Conservation (phyloP, 1,140 invertebrate species). For the Musca vetustissima region DNA sequence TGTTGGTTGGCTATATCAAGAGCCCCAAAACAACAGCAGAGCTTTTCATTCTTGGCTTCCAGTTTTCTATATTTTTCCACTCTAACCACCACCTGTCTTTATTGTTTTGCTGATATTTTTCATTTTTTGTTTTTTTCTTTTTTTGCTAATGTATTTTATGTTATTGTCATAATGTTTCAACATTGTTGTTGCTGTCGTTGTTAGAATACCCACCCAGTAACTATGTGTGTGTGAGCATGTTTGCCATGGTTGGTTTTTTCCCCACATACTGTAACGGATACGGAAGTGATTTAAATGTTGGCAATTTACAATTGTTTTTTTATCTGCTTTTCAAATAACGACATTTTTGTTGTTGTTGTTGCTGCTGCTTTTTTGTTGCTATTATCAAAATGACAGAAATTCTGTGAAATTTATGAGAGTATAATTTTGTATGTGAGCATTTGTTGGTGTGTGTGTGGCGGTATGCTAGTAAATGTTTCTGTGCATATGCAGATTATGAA, state of each 20-base stretch:
- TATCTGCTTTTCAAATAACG: not conserved
- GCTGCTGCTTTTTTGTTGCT: not conserved
- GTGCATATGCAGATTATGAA: slow-evolving; percentile 17
- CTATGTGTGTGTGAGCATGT: no score
- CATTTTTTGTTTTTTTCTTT: no score
- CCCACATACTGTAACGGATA: not conserved
- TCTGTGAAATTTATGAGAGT: slow-evolving; percentile 4
- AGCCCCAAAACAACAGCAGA: no score
- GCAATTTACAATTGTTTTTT: slow-evolving; percentile 18
- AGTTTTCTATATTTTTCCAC: no score
- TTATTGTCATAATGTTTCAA: slow-evolving; percentile 22
- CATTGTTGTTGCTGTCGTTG: not conserved
- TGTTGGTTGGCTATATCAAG: no score
- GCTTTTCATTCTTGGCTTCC: no score
- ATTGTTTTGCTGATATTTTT: no score
- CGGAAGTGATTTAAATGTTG: slow-evolving; percentile 23
- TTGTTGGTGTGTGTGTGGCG: not conserved
- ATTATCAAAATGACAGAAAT: slow-evolving; percentile 7
- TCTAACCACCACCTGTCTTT: no score
- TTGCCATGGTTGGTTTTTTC: no score
- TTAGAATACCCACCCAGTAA: no score
- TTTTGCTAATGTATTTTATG: slow-evolving; percentile 11
- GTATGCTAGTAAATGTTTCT: not conserved
- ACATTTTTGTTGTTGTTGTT: no score
- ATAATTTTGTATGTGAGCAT: not conserved